These are phyloP conservation scores for Pseudochirops corinnae DNA, from an alignment of 2,797 vertebrate genomes.

Conservation along the genomic window DNA sequence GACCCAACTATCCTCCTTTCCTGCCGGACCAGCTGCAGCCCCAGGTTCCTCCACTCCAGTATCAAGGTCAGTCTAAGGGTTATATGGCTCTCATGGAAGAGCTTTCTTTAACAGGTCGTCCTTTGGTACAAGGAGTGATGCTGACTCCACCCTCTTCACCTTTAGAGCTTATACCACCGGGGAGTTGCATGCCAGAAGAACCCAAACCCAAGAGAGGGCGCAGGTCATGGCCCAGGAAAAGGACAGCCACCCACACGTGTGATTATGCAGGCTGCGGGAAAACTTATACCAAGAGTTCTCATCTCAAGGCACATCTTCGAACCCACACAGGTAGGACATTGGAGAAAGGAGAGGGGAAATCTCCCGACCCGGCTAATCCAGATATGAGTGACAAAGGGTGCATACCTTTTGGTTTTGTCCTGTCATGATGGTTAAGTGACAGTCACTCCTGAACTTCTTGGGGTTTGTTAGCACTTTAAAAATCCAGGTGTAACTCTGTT, in stretches of 20 bases:
- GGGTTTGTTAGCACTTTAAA: constrained; percentile 65
- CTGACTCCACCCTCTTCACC: constrained; percentile 83
- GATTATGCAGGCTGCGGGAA: constrained; percentile 98
- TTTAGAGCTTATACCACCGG: constrained; percentile 92
- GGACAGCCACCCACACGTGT: constrained; percentile 96
- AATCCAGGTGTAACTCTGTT: not conserved
- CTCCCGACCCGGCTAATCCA: constrained; percentile 3
- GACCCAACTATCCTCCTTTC: constrained; percentile 90
- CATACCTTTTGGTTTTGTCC: constrained; percentile 55
- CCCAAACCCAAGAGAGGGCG: constrained; percentile 95
- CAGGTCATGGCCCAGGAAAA: constrained; percentile 97
- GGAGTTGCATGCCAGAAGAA: constrained; percentile 92
- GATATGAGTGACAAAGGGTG: constrained; percentile 23
- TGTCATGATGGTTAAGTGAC: constrained; percentile 72
- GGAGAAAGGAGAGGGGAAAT: too few species aligned
- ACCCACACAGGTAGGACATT: constrained; percentile 95
- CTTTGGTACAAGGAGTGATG: constrained; percentile 44
- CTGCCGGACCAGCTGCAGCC: constrained; percentile 89
- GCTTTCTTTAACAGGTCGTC: constrained; percentile 16
- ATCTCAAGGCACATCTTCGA: constrained; percentile 98
- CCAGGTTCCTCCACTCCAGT: constrained; percentile 88
- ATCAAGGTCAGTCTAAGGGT: constrained; percentile 92
- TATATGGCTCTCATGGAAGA: constrained; percentile 69
- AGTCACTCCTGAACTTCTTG: constrained; percentile 69
- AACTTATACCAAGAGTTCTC: constrained; percentile 99